Evolutionary conservation across 2,888 invertebrate genomes (phyloP).

Genomic region (Acrobasis suavella): DNA sequence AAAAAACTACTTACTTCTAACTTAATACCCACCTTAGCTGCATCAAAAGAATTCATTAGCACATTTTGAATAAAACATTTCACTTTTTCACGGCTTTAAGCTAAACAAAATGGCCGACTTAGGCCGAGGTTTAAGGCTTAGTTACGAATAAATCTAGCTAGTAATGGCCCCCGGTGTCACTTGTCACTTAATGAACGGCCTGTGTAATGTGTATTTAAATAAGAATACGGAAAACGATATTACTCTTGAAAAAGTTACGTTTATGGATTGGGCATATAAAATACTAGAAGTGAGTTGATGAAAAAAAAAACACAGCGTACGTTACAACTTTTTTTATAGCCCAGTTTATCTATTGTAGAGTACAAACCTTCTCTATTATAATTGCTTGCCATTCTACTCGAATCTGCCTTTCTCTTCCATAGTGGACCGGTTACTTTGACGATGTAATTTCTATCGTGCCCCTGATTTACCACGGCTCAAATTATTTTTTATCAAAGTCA

Average conservation of each 20-base stretch:
- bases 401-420: too few relatives aligned
- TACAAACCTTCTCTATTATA: too few relatives aligned
- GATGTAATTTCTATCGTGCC: too few relatives aligned
- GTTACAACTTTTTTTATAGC: background rate
- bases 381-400: too few relatives aligned
- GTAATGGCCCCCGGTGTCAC: background rate
- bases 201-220: conserved; percentile 12
- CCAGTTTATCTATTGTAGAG: too few relatives aligned
- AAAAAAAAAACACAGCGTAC: background rate
- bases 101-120: conserved; percentile 15
- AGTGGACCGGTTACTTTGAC: too few relatives aligned
- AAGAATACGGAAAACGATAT: conserved; percentile 4
- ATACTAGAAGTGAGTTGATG: too few relatives aligned
- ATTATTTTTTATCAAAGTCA: too few relatives aligned
- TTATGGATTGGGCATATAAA: too few relatives aligned
- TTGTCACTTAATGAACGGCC: conserved; percentile 9
- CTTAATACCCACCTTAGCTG: conserved; percentile 1
- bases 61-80: conserved; percentile 8
- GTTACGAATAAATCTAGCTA: conserved; percentile 17
- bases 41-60: conserved; percentile 19
- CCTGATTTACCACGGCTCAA: too few relatives aligned
- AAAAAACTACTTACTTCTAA: conserved; percentile 5
- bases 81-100: conserved; percentile 28
- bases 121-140: conserved; percentile 16
- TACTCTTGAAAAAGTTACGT: background rate